Evolutionary conservation across 2,113 vertebrate species (phyloP), one percentile per base, ranked within the genome.

Genomic region (Scatophagus argus): DNA sequence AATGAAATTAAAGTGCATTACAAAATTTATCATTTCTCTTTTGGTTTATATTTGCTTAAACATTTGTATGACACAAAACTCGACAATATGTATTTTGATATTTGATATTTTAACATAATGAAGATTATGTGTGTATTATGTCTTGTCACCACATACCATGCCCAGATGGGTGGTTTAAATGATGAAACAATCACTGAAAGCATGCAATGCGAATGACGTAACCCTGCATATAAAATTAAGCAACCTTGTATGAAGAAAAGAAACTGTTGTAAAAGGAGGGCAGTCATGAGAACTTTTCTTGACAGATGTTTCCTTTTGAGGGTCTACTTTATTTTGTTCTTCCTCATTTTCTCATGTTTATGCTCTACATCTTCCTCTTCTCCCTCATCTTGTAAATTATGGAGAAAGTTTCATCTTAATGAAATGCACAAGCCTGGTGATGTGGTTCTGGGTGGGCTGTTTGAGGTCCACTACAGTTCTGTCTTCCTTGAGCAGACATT

Each of bases 391-490:
- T 83, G 81, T 62, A 47, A 58, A 11, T 25, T 83, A 63, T 11
- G 52, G 29, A 54, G 55, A 34, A 7, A 60, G 3, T 79, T 79
- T 74, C 9, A 52, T 5, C 59, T 79, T 2, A 79, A 75, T 70
- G 64, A 21, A 4, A 21, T 79, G 29, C 59, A 69, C 59, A 69
- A 55, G 23, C 4, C 63, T 39, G 79, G 79, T 3, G 56, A 81
- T 74, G 67, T 79, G 23, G 10, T 79, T 58, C 51, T 79, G 3
- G 77, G 77, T 44, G 77, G 68, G 12, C 14, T 82, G 47, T 82
- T 82, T 49, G 39, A 49, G 27, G 31, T 82, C 14, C 79, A 82
- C 49, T 82, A 46, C 41, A 39, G 17, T 6, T 76, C 72, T 19
- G 12, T 70, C 21, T 75, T 82, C 11, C 71, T 72, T 16, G 79